Evolutionary conservation across 1,140 invertebrate species (phyloP).

Genomic region (Idris sp.): DNA sequence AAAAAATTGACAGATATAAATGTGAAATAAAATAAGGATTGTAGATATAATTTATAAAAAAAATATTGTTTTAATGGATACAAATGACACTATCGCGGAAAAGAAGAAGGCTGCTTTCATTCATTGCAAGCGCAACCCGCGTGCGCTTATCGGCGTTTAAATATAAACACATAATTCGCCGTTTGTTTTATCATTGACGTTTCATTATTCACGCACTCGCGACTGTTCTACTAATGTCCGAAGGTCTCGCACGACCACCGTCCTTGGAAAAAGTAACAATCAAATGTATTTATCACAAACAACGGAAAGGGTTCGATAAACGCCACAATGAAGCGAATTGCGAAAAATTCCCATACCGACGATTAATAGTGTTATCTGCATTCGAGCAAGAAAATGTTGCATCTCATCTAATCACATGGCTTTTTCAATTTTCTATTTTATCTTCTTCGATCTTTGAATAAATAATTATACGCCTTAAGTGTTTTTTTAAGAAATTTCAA

Average conservation of each 20-base stretch:
- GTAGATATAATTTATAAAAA: no score
- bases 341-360: conserved; percentile 33
- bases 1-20: no score
- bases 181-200: conserved; percentile 46
- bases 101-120: conserved; percentile 47
- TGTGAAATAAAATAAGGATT: no score
- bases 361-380: conserved; percentile 26
- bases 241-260: conserved; percentile 47
- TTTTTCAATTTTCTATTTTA: not conserved
- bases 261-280: conserved; percentile 58
- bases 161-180: conserved; percentile 55
- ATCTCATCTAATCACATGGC: conserved; percentile 11
- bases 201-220: conserved; percentile 46
- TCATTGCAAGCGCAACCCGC: conserved; percentile 54
- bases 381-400: conserved; percentile 14
- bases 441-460: no score
- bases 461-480: no score
- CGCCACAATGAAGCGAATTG: conserved; percentile 29
- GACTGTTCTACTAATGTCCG: conserved; percentile 49
- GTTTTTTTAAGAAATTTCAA: no score
- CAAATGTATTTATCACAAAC: conserved; percentile 40
- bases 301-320: conserved; percentile 51
- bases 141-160: conserved; percentile 47
- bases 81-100: conserved; percentile 12
- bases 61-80: conserved; percentile 21